Evolutionary conservation across 2,888 invertebrate genomes (phyloP), one percentile per base, ranked within the genome.

Genomic region (Cosmia trapezina): DNA sequence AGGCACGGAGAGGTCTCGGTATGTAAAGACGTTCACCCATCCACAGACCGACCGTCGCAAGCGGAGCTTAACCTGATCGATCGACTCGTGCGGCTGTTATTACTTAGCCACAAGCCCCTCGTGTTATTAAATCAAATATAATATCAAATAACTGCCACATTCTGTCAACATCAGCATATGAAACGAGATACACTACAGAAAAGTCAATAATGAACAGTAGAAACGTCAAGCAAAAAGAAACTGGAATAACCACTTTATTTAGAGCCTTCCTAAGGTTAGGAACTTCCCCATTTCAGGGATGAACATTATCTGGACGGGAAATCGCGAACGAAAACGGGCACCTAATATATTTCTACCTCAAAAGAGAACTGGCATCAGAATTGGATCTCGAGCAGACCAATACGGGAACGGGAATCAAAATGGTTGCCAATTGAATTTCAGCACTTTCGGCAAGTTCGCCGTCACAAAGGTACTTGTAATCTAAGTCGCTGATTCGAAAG

Each of bases 351-450:
- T 86, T 86, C 64, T 87, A 87, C 83, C 85, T 84, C 84, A 83
- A 86, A 87, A 83, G 86, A 80, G 85, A 81, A 86, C 86, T 79
- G 86, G 89, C 88, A 88, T 83, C 85, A 83, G 82, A 87, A 86
- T 87, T 84, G 86, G 86, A 86, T 87, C 79, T 78, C 76, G 82
- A 64, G 63, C 79, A 83, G 80, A 84, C 83, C 84, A 87, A 86
- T 86, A 80, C 83, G 85, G 77, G 84, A 88, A 80, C 83, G 85
- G 77, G 84, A 88, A 87, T 90, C 87, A 86, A 90, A 89, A 89
- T 86, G 86, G 81, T 85, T 83, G 67, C 82, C 85, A 86, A 89
- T 89, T 85, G 87, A 87, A 89, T 90, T 89, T 84, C 83, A 77
- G 83, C 89, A 88, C 87, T 89, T 88, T 87, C 81, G 64, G 68